Percentiles rank a stretch among this genome's conserved stretches.
Evolutionary conservation across 2,797 vertebrate species (phyloP).

Genomic region (Cetoscarus ocellatus): DNA sequence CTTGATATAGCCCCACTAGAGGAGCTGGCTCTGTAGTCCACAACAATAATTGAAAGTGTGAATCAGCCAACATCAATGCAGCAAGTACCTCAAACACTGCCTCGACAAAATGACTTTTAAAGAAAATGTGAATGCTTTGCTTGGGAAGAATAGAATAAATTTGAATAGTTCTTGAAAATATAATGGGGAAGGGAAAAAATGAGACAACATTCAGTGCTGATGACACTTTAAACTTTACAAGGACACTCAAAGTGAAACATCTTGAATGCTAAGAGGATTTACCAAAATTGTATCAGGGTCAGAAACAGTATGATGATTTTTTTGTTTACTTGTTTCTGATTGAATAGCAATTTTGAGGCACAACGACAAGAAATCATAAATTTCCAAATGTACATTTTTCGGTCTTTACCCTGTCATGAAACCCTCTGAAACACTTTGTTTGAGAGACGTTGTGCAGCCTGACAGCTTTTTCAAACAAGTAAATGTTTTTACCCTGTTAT

Average conservation of each 20-base stretch:
- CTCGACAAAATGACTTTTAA: slow-evolving; percentile 36
- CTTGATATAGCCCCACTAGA: slow-evolving; percentile 60
- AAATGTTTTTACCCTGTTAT: slow-evolving; percentile 2
- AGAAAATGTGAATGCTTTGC: slow-evolving; percentile 23
- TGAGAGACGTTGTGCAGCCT: slow-evolving; percentile 16
- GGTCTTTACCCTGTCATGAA: slow-evolving; percentile 32
- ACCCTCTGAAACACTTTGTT: slow-evolving; percentile 37
- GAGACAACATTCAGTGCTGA: slow-evolving; percentile 5
- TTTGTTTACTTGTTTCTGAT: slow-evolving; percentile 35
- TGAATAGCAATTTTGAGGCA: slow-evolving; percentile 36
- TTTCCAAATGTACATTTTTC: slow-evolving; percentile 33
- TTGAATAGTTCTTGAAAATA: slow-evolving; percentile 22
- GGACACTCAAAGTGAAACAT: slow-evolving; percentile 20
- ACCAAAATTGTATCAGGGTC: slow-evolving; percentile 30
- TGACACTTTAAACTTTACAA: slow-evolving; percentile 13
- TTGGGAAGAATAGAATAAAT: slow-evolving; percentile 15
- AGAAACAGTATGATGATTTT: slow-evolving; percentile 26
- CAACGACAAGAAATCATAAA: slow-evolving; percentile 34
- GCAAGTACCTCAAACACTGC: slow-evolving; percentile 32
- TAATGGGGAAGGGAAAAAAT: slow-evolving; percentile 13
- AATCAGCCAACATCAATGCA: slow-evolving; percentile 58
- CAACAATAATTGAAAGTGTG: slow-evolving; percentile 55
- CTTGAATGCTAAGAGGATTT: slow-evolving; percentile 13
- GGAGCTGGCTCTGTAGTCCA: slow-evolving; percentile 44
- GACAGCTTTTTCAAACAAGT: slow-evolving; percentile 32